Evolutionary conservation across 1,140 invertebrate species (phyloP), one percentile per base, ranked within the genome.

Genomic region (Achatina immaculata): DNA sequence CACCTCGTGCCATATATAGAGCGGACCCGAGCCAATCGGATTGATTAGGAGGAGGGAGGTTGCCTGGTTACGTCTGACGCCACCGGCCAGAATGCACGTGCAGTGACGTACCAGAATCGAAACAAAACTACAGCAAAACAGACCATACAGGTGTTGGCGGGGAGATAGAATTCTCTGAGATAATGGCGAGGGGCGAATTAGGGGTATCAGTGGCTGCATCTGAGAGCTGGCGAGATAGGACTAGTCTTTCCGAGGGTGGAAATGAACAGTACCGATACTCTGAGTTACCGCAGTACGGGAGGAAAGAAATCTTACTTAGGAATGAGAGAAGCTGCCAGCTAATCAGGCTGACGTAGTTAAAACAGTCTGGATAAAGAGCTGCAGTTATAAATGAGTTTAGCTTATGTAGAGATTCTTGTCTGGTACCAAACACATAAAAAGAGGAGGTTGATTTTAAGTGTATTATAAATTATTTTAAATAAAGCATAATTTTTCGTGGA

Each of bases 1-100:
- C 31, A 77, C 0, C 58, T 28, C 58, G 58, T 62, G 58, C 58
- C 58, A 62, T 62, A 62, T 62, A 62, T 62, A 62, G 58, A 62
- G n/a, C 16, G 58, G 58, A 19, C 58, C 2, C 6, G 16, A 62
- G 16, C 58, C 58, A 62, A 62, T 62, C n/a, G 28, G 16, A 62
- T 28, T 9, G 58, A 31, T 0, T n/a, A 62, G 58, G 9, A 28
- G 58, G 58, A n/a, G 58, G n/a, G 2, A 31, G 7, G 58, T 62
- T 62, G 58, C 58, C 21, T 62, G 31, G 58, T 34, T 62, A 62
- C 58, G n/a, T 62, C n/a, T 62, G 58, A 34, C 58, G 58, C 58
- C n/a, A n/a, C n/a, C n/a, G 1, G 58, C n/a, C 28, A 62, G 58
- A 62, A 62, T 62, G 58, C 28, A 34, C 28, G 58, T 62, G n/a